phyloP scores from a whole-genome alignment of 2,113 vertebrate species.

The Ciconia boyciana region DNA sequence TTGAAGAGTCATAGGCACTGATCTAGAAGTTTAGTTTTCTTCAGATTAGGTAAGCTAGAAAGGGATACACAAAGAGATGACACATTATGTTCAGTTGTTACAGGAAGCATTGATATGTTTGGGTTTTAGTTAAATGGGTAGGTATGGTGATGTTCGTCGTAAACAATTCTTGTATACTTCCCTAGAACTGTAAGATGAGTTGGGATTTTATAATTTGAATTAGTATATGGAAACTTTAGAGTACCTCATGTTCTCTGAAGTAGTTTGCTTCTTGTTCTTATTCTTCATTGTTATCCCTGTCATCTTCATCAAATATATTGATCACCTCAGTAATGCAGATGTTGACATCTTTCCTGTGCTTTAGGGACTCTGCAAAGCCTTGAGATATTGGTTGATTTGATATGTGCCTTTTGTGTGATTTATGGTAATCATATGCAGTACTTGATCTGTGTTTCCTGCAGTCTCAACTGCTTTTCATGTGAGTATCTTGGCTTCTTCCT shows the following conservation, averaged over 20 bases:
- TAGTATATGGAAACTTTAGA: neutral
- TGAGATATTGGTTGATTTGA: neutral
- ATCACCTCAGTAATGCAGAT: neutral
- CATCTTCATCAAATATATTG: neutral
- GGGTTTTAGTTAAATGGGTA: neutral
- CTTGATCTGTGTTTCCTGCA: neutral
- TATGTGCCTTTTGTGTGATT: neutral
- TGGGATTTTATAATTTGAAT: neutral
- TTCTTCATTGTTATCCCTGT: neutral
- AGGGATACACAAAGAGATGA: neutral
- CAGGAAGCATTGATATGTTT: neutral
- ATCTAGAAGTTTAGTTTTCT: neutral
- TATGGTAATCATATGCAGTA: neutral
- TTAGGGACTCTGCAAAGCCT: neutral
- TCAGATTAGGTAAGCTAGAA: neutral
- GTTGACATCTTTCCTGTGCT: neutral
- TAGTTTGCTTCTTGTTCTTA: neutral
- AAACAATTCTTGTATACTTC: neutral
- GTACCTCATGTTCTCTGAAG: neutral
- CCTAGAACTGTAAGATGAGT: neutral
- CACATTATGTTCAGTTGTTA: neutral
- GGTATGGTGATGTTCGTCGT: neutral
- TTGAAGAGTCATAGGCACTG: neutral
- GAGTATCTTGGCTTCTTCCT: neutral
- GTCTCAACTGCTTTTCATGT: neutral